Evolutionary conservation across 2,888 invertebrate genomes (phyloP).

Genomic region (Graphium colonna): DNA sequence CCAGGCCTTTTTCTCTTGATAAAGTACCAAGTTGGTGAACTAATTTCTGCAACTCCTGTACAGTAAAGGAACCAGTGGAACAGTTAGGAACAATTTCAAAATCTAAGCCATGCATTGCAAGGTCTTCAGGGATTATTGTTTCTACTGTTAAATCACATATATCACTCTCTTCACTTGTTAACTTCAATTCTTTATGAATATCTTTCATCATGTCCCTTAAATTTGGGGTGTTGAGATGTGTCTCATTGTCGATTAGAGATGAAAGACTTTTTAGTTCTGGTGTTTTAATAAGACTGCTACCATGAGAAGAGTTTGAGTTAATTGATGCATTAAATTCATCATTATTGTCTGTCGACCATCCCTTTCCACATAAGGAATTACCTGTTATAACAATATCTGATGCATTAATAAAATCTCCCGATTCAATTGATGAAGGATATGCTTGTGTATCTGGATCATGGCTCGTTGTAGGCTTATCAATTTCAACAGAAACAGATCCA

Average conservation of each 20-base stretch:
- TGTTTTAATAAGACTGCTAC: slow-evolving; percentile 73
- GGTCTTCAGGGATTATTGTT: slow-evolving; percentile 55
- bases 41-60: slow-evolving; percentile 79
- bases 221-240: slow-evolving; percentile 62
- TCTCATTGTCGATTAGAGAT: slow-evolving; percentile 64
- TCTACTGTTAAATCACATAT: slow-evolving; percentile 49
- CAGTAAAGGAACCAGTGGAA: slow-evolving; percentile 74
- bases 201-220: slow-evolving; percentile 82
- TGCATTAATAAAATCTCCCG: slow-evolving; percentile 54
- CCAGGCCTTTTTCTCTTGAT: slow-evolving; percentile 89
- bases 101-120: slow-evolving; percentile 69
- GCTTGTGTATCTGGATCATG: slow-evolving; percentile 41
- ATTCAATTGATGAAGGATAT: slow-evolving; percentile 56
- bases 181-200: slow-evolving; percentile 64
- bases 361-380: slow-evolving; percentile 83
- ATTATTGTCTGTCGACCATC: slow-evolving; percentile 83
- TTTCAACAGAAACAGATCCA: slow-evolving; percentile 35
- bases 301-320: slow-evolving; percentile 75
- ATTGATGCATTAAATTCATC: slow-evolving; percentile 74
- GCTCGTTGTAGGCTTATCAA: slow-evolving; percentile 56
- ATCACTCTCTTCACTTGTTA: slow-evolving; percentile 55
- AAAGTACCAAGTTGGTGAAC: slow-evolving; percentile 84
- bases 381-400: slow-evolving; percentile 70
- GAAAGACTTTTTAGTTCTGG: slow-evolving; percentile 72
- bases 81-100: slow-evolving; percentile 80